phyloP scores from a whole-genome alignment of 2,797 vertebrate genomes.

The Tenualosa thibaudeaui region DNA sequence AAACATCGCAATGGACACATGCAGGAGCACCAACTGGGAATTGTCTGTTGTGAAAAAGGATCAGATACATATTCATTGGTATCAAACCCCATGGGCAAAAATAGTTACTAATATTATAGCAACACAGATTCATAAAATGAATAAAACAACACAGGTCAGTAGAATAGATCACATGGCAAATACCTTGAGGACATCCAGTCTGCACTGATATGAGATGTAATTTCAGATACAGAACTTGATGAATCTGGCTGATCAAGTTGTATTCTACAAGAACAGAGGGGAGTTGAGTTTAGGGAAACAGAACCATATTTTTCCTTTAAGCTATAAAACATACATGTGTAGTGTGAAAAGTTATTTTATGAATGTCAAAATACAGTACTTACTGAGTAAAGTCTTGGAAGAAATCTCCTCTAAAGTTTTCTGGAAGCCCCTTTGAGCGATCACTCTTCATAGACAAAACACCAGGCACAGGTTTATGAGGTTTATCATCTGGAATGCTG shows the following conservation, averaged over 20 bases:
- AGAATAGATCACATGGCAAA: neutral
- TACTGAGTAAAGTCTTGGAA: too few species aligned
- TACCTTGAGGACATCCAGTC: neutral
- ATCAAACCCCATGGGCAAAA: too few species aligned
- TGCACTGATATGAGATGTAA: neutral
- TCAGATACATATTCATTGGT: too few species aligned
- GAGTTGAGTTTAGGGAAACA: too few species aligned
- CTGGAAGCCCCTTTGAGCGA: neutral
- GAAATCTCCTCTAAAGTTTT: neutral
- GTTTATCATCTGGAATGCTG: neutral
- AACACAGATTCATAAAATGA: neutral
- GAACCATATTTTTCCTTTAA: too few species aligned
- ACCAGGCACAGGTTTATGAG: neutral
- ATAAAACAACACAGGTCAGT: too few species aligned
- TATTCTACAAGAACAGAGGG: neutral
- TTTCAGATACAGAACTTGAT: neutral
- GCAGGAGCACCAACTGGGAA: neutral
- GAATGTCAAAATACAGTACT: neutral
- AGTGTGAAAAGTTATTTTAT: too few species aligned
- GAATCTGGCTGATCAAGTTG: neutral
- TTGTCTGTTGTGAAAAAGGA: neutral
- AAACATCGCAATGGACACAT: conserved; percentile 25
- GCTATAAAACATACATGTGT: too few species aligned
- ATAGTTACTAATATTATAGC: neutral
- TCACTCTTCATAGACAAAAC: neutral